These are phyloP conservation scores for Nibea albiflora DNA, from an alignment of 2,113 vertebrate species.

Conservation along the genomic window DNA sequence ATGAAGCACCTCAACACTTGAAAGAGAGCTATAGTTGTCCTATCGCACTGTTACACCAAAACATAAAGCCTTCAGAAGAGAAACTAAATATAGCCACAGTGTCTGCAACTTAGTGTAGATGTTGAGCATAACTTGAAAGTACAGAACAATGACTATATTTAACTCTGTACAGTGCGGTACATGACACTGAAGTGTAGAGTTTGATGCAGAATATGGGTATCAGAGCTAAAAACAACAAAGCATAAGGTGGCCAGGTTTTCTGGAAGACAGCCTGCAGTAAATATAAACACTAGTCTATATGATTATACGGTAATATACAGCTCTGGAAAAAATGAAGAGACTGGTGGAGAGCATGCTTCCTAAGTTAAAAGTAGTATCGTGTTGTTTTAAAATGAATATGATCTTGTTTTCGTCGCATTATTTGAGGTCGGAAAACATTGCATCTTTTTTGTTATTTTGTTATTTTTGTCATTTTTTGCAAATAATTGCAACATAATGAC, in stretches of 20 bases:
- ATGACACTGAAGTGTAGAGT: background rate
- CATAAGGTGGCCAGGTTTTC: background rate
- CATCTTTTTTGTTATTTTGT: too few relatives aligned
- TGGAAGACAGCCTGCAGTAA: background rate
- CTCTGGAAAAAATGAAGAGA: too few relatives aligned
- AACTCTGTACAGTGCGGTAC: background rate
- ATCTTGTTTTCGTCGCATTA: too few relatives aligned
- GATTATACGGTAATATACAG: background rate
- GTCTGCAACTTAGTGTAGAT: background rate
- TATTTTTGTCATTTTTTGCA: too few relatives aligned
- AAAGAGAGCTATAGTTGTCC: slow-evolving; percentile 36
- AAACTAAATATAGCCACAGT: background rate
- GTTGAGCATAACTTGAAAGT: background rate
- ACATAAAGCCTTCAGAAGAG: slow-evolving; percentile 17
- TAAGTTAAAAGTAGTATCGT: too few relatives aligned
- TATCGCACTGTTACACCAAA: slow-evolving; percentile 17
- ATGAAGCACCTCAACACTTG: slow-evolving; percentile 33
- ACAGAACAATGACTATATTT: background rate
- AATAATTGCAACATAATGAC: too few relatives aligned
- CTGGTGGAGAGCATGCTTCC: too few relatives aligned
- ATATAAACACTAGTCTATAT: background rate
- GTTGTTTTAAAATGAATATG: too few relatives aligned
- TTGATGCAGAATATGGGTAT: background rate
- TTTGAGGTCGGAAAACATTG: too few relatives aligned
- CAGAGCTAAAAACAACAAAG: background rate